Evolutionary conservation across 2,113 vertebrate species (phyloP).

Genomic region (Coptodon rendalli): DNA sequence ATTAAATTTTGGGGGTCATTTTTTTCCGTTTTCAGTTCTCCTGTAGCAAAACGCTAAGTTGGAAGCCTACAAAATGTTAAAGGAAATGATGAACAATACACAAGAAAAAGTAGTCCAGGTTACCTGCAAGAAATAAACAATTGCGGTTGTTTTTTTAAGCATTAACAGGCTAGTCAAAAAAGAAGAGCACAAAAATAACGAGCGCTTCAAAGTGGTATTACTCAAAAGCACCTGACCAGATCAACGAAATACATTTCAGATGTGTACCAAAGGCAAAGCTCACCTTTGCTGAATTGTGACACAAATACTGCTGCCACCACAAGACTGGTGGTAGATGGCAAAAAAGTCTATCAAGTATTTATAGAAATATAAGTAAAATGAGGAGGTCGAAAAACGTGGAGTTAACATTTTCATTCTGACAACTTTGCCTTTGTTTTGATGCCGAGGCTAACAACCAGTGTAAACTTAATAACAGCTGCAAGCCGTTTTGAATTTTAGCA

Average conservation of each 20-base stretch:
- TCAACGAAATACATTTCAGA: background rate
- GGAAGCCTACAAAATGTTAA: background rate
- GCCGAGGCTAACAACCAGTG: background rate
- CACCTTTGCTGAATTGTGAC: background rate
- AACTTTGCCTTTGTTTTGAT: background rate
- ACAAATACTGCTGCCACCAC: background rate
- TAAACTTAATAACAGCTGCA: background rate
- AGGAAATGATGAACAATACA: background rate
- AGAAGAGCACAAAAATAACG: background rate
- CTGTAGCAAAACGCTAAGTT: background rate
- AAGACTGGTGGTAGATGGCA: background rate
- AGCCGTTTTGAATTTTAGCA: background rate
- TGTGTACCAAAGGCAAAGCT: background rate
- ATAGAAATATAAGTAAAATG: background rate
- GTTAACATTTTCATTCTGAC: background rate
- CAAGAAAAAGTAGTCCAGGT: background rate
- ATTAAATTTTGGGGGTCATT: background rate
- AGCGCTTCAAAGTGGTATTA: background rate
- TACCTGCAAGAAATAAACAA: constrained; percentile 16
- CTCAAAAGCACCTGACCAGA: background rate
- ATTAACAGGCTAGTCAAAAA: background rate
- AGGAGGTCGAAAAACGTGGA: background rate
- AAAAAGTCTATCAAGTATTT: background rate
- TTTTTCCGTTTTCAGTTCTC: background rate
- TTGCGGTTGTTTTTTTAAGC: background rate